Conservation (phyloP, 2,113 vertebrate species). For the Pluvialis apricaria region DNA sequence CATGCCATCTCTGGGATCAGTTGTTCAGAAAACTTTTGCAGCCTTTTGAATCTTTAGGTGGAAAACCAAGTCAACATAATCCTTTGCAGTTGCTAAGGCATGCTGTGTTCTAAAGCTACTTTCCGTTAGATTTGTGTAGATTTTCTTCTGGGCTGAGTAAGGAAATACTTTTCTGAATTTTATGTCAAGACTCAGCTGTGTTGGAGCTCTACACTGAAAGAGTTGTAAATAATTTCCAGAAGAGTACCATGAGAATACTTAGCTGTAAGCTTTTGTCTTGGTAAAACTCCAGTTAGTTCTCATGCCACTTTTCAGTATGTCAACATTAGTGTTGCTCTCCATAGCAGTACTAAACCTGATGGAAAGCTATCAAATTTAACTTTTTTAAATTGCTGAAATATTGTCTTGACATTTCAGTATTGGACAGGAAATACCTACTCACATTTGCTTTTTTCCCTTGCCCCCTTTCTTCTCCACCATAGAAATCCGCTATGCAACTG, state of each 20-base stretch:
- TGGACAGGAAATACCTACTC: neutral
- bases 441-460: neutral
- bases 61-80: neutral
- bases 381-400: neutral
- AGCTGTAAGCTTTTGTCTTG: neutral
- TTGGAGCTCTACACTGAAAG: neutral
- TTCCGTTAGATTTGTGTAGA: neutral
- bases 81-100: neutral
- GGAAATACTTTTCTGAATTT: neutral
- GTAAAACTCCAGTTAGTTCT: neutral
- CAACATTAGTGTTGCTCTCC: neutral
- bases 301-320: neutral
- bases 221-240: neutral
- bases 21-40: neutral
- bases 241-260: neutral
- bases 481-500: slow-evolving; percentile 76
- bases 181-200: neutral
- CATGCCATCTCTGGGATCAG: neutral
- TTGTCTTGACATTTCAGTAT: neutral
- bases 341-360: neutral
- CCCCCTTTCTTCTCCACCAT: neutral
- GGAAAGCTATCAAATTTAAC: neutral
- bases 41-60: neutral
- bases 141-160: neutral
- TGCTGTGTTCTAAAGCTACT: neutral